These are phyloP conservation scores for Aplocera efformata DNA, from an alignment of 2,888 invertebrate genomes.

Conservation along the genomic window DNA sequence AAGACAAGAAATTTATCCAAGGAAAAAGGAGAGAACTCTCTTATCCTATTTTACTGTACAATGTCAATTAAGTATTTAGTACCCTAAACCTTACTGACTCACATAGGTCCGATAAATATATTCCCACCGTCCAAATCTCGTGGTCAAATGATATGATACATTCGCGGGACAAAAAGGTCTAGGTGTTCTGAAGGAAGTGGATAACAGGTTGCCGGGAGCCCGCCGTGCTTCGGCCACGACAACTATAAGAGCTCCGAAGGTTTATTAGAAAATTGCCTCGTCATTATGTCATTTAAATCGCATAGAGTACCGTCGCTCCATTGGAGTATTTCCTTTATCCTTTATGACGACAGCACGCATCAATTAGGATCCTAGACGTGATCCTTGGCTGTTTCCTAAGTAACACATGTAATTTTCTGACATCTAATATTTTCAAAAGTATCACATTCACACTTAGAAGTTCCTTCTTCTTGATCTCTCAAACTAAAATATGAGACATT, in stretches of 20 bases:
- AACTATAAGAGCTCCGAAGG: constrained; percentile 73
- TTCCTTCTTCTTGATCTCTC: too few relatives aligned
- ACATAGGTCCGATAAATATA: too few relatives aligned
- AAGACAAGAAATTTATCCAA: too few relatives aligned
- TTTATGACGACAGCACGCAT: constrained; percentile 75
- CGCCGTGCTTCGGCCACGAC: constrained; percentile 61
- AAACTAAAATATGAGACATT: too few relatives aligned
- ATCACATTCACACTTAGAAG: too few relatives aligned
- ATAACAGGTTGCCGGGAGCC: constrained; percentile 70
- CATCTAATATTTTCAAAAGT: too few relatives aligned
- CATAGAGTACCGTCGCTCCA: constrained; percentile 78
- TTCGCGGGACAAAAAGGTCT: constrained; percentile 26
- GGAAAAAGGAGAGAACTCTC: too few relatives aligned
- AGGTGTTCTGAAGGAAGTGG: constrained; percentile 72
- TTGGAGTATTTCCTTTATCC: constrained; percentile 80
- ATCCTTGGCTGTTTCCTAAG: constrained; percentile 54
- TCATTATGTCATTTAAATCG: constrained; percentile 81
- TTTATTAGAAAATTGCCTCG: constrained; percentile 80
- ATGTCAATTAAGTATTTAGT: too few relatives aligned
- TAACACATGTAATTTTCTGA: constrained; percentile 1
- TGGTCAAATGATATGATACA: constrained; percentile 1
- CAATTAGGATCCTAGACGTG: constrained; percentile 69
- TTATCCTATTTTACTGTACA: too few relatives aligned
- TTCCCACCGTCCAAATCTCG: too few relatives aligned
- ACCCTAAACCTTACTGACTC: too few relatives aligned